phyloP scores from a whole-genome alignment of 1,140 invertebrate species.

The Drosophila fuyamai region DNA sequence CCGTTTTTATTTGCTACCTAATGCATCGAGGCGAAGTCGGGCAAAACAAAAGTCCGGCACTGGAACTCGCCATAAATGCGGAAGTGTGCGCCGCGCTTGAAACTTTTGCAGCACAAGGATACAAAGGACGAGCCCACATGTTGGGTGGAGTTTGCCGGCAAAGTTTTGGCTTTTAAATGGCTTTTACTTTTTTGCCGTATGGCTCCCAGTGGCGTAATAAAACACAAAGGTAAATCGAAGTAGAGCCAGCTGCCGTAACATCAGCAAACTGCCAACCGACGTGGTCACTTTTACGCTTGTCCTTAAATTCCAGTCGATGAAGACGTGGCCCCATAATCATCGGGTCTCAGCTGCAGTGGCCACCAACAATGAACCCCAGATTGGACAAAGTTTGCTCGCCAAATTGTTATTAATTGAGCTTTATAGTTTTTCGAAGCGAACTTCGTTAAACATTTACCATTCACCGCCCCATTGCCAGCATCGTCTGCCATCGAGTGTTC shows the following conservation, averaged over 20 bases:
- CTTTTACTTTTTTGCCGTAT: slow-evolving; percentile 80
- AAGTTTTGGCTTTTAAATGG: slow-evolving; percentile 82
- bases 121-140: slow-evolving; percentile 41
- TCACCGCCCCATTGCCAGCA: slow-evolving; percentile 1
- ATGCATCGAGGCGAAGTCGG: slow-evolving; percentile 41
- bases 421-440: slow-evolving; percentile 75
- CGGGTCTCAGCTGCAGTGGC: slow-evolving; percentile 35
- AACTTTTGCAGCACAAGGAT: slow-evolving; percentile 52
- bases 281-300: slow-evolving; percentile 38
- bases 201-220: slow-evolving; percentile 80
- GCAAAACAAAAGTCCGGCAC: slow-evolving; percentile 66
- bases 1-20: slow-evolving; percentile 25
- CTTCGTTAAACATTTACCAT: slow-evolving; percentile 60
- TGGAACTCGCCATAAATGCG: slow-evolving; percentile 73
- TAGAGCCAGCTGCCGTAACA: slow-evolving; percentile 46
- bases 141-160: slow-evolving; percentile 37
- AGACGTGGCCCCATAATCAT: slow-evolving; percentile 28
- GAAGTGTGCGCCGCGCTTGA: slow-evolving; percentile 57
- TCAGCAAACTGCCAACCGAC: slow-evolving; percentile 29
- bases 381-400: slow-evolving; percentile 65
- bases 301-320: slow-evolving; percentile 58
- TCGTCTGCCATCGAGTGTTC: slow-evolving; percentile 29
- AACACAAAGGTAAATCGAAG: slow-evolving; percentile 82
- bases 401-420: slow-evolving; percentile 82
- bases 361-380: slow-evolving; percentile 36